Evolutionary conservation across 2,888 invertebrate species (phyloP).

Genomic region (Lasioglossum figueresi): DNA sequence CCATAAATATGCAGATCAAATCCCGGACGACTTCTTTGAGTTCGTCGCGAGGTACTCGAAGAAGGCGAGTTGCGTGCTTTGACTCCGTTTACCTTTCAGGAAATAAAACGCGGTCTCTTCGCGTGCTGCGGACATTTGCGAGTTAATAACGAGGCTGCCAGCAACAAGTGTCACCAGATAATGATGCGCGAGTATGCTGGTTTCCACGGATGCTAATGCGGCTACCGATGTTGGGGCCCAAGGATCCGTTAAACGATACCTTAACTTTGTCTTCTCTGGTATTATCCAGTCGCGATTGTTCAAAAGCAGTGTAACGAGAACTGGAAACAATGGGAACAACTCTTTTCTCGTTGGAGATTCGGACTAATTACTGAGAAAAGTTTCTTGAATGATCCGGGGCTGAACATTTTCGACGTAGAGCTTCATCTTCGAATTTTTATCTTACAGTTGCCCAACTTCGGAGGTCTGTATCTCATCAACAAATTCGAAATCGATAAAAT

Average conservation of each 20-base stretch:
- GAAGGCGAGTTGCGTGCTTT: not conserved
- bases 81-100: not conserved
- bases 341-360: not conserved
- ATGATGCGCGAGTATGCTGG: constrained; percentile 19
- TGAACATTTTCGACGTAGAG: not conserved
- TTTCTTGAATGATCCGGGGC: not conserved
- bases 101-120: not conserved
- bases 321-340: not conserved
- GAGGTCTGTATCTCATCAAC: not conserved
- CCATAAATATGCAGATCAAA: not conserved
- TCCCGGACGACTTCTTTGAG: not conserved
- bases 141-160: constrained; percentile 24
- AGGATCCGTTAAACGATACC: not conserved
- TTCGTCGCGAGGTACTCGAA: not conserved
- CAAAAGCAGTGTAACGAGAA: not conserved
- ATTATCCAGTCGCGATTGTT: not conserved
- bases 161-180: constrained; percentile 68
- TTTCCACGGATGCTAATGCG: not conserved
- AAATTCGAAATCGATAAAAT: not conserved
- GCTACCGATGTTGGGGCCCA: constrained; percentile 7
- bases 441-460: not conserved
- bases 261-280: not conserved
- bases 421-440: not conserved
- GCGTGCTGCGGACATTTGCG: constrained; percentile 23
- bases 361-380: not conserved